Evolutionary conservation across 1,140 invertebrate genomes (phyloP).

Genomic region (Penaeus vannamei): DNA sequence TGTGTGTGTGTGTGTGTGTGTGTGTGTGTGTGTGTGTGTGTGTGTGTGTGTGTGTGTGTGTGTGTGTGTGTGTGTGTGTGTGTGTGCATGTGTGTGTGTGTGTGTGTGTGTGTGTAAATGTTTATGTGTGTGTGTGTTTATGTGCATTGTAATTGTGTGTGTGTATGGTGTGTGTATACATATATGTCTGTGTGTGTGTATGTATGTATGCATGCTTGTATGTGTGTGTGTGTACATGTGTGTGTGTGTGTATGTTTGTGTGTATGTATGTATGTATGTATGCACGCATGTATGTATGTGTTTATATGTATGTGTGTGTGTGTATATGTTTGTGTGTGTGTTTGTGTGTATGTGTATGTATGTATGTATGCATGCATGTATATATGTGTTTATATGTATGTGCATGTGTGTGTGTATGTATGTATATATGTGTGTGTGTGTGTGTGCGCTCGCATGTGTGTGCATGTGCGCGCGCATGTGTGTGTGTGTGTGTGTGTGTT

Average conservation of each 20-base stretch:
- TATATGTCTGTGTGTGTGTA: not conserved
- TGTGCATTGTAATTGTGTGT: not conserved
- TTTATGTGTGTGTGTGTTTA: not conserved
- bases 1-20: too few species aligned
- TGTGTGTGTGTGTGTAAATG: not conserved
- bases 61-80: not conserved
- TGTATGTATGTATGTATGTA: not conserved
- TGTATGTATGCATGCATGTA: not conserved
- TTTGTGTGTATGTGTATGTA: not conserved
- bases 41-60: too few species aligned
- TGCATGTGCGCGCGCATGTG: not conserved
- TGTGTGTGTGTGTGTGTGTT: not conserved
- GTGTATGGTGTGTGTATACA: not conserved
- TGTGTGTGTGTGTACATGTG: not conserved
- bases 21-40: too few species aligned
- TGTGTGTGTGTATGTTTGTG: not conserved
- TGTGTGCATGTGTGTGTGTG: not conserved
- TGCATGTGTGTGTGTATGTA: not conserved
- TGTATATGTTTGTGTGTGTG: slow-evolving; percentile 11
- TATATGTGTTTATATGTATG: not conserved
- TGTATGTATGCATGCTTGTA: not conserved
- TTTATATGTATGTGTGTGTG: not conserved
- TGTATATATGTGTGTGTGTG: not conserved
- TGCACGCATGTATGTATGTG: not conserved
- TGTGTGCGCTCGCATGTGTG: not conserved